Evolutionary conservation across 1,140 invertebrate genomes (phyloP).

Genomic region (Drosophila biarmipes): DNA sequence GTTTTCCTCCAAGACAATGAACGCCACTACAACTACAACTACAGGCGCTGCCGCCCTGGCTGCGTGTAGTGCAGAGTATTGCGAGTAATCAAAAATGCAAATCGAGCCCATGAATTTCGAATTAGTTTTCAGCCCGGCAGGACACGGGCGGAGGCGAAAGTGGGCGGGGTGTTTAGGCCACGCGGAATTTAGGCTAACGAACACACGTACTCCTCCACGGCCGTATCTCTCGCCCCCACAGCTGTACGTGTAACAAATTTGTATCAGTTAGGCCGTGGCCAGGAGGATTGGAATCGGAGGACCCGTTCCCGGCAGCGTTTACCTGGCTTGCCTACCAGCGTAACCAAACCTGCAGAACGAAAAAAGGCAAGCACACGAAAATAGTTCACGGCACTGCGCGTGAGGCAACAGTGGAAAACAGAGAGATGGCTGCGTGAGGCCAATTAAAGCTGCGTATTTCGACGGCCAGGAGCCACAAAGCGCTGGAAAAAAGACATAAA

Average conservation of each 20-base stretch:
- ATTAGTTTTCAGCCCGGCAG: slow-evolving; percentile 76
- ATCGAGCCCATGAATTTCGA: slow-evolving; percentile 82
- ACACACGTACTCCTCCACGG: slow-evolving; percentile 61
- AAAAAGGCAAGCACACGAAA: slow-evolving; percentile 27
- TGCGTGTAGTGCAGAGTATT: slow-evolving; percentile 59
- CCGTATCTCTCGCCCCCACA: slow-evolving; percentile 28
- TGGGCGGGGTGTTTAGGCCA: slow-evolving; percentile 52
- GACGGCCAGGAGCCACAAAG: background rate
- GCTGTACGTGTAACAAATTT: slow-evolving; percentile 76
- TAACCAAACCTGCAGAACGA: slow-evolving; percentile 18
- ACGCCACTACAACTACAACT: slow-evolving; percentile 5
- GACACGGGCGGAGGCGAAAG: slow-evolving; percentile 13
- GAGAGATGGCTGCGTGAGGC: slow-evolving; percentile 31
- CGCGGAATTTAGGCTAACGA: slow-evolving; percentile 79
- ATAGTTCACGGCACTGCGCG: slow-evolving; percentile 52
- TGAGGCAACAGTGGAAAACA: slow-evolving; percentile 10
- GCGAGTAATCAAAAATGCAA: slow-evolving; percentile 81
- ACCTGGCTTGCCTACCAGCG: slow-evolving; percentile 56
- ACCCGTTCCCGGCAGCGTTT: slow-evolving; percentile 55
- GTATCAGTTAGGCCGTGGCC: slow-evolving; percentile 70
- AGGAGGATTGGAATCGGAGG: slow-evolving; percentile 18
- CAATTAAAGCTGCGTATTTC: slow-evolving; percentile 3
- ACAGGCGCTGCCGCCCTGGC: slow-evolving; percentile 17
- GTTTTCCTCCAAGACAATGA: slow-evolving; percentile 36
- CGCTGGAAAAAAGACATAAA: background rate